phyloP scores from a whole-genome alignment of 2,113 vertebrate species.

The Ivindomyrus marchei region DNA sequence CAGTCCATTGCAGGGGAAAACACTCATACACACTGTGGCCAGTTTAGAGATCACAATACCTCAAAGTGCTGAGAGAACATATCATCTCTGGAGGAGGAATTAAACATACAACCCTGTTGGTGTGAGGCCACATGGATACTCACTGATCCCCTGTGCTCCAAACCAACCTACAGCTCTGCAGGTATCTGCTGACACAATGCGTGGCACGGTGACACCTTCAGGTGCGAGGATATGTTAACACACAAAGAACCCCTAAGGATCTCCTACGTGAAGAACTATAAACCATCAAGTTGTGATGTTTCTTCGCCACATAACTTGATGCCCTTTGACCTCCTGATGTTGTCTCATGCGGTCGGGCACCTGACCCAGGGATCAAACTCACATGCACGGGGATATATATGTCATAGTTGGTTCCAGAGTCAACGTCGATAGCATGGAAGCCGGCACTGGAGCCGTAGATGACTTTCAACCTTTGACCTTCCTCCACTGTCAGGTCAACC shows the following conservation, averaged over 20 bases:
- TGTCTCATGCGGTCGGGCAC: not conserved
- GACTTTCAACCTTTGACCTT: constrained; percentile 85
- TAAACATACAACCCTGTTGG: not conserved
- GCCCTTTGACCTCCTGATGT: not conserved
- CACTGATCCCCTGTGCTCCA: not conserved
- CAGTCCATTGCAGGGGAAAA: not conserved
- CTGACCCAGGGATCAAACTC: constrained; percentile 39
- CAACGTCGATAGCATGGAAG: constrained; percentile 91
- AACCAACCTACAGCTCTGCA: not conserved
- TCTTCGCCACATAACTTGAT: not conserved
- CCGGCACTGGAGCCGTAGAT: constrained; percentile 81
- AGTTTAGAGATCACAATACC: not conserved
- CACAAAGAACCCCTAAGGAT: not conserved
- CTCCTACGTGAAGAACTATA: not conserved
- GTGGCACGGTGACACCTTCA: not conserved
- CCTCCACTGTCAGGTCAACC: constrained; percentile 81
- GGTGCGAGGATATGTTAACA: not conserved
- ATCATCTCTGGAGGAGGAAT: not conserved
- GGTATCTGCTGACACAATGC: not conserved
- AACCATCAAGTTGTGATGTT: not conserved
- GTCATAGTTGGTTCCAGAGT: constrained; percentile 86
- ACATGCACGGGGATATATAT: constrained; percentile 87
- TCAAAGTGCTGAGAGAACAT: not conserved
- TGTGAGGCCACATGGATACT: not conserved
- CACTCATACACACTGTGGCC: not conserved